Evolutionary conservation across 2,888 invertebrate genomes (phyloP).

Genomic region (Xestia c-nigrum): DNA sequence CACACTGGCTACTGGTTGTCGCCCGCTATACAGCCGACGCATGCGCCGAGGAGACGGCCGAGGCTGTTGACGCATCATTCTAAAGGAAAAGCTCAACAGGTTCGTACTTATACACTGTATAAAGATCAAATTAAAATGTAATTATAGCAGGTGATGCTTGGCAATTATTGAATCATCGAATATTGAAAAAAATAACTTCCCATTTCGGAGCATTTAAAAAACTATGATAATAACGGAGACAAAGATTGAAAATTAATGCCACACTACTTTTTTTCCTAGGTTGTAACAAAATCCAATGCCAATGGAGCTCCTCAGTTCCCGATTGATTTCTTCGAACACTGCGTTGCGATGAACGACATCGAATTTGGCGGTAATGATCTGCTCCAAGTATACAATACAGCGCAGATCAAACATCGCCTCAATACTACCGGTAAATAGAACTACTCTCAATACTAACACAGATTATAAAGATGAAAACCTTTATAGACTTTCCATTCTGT

Average conservation of each 20-base stretch:
- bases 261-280: constrained; percentile 66
- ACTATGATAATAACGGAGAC: background rate
- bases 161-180: background rate
- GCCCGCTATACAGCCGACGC: constrained; percentile 90
- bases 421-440: constrained; percentile 91
- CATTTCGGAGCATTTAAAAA: background rate
- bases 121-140: background rate
- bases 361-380: constrained; percentile 99
- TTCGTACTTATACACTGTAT: constrained; percentile 46
- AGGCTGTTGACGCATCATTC: constrained; percentile 77
- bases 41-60: constrained; percentile 82
- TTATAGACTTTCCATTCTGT: background rate
- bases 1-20: constrained; percentile 93
- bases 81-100: constrained; percentile 84
- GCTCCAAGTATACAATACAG: constrained; percentile 97
- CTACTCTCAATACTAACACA: background rate
- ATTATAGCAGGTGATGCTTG: background rate
- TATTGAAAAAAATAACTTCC: background rate
- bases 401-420: constrained; percentile 97
- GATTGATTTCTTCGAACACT: constrained; percentile 99
- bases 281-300: constrained; percentile 83
- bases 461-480: background rate
- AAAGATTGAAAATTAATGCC: background rate
- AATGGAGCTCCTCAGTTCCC: constrained; percentile 95
- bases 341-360: constrained; percentile 97